Conservation (phyloP, 1,140 invertebrate genomes). For the Caenorhabditis remanei region DNA sequence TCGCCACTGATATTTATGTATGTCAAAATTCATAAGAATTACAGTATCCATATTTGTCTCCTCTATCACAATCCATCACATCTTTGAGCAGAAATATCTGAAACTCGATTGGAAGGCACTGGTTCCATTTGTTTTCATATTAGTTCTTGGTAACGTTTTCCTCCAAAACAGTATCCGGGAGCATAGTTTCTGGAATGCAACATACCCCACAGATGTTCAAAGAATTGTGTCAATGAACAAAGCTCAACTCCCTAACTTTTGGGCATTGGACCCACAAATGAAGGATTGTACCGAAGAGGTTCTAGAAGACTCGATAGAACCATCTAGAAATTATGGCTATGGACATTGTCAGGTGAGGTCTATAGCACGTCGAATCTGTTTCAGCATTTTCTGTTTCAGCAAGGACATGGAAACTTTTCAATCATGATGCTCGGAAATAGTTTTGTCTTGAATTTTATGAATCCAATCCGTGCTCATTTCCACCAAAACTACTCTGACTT, state of each 20-base stretch:
- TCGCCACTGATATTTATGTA: background rate
- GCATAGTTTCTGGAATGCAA: background rate
- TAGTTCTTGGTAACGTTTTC: background rate
- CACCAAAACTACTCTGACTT: background rate
- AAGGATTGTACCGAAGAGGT: background rate
- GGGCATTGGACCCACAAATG: background rate
- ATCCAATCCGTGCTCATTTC: background rate
- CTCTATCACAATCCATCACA: background rate
- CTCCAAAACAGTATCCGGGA: background rate
- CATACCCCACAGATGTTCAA: background rate
- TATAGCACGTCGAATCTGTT: too few species aligned
- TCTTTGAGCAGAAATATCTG: background rate
- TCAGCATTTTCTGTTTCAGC: background rate
- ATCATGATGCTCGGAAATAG: conserved; percentile 21
- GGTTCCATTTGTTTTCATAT: background rate
- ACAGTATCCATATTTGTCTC: background rate
- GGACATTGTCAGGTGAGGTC: conserved; percentile 11
- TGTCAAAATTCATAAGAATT: background rate
- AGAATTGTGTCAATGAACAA: background rate
- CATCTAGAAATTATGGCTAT: background rate
- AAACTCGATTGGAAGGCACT: background rate
- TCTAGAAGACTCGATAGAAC: background rate
- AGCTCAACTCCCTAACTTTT: background rate
- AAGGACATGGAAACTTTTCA: background rate
- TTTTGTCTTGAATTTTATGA: background rate